These are phyloP conservation scores for Eumerus sabulonum DNA, from an alignment of 2,888 invertebrate species.

Conservation along the genomic window DNA sequence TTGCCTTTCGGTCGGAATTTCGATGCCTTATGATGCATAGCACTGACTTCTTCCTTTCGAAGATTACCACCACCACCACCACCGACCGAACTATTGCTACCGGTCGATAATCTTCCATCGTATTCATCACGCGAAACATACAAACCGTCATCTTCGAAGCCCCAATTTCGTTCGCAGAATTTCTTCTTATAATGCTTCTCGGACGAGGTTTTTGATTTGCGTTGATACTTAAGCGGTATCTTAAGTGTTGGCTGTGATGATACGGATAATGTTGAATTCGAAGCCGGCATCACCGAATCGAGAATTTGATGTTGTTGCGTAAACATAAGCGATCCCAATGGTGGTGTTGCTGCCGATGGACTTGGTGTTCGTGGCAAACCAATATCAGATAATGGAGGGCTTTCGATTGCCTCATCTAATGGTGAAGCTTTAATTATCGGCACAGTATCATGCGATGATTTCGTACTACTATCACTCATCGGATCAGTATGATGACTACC, in stretches of 20 bases:
- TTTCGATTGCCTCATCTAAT: constrained; percentile 78
- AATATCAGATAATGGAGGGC: constrained; percentile 80
- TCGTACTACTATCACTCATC: constrained; percentile 74
- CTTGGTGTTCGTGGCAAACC: constrained; percentile 78
- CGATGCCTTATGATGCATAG: constrained; percentile 80
- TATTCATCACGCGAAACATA: constrained; percentile 45
- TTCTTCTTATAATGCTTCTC: constrained; percentile 91
- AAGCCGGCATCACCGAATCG: neutral
- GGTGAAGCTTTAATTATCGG: constrained; percentile 79
- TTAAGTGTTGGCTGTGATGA: constrained; percentile 75
- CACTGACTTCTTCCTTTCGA: constrained; percentile 62
- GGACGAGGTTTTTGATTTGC: constrained; percentile 79
- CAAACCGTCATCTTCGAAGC: constrained; percentile 75
- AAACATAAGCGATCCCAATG: constrained; percentile 69
- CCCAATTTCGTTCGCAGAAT: constrained; percentile 88
- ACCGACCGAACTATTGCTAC: constrained; percentile 17
- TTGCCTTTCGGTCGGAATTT: constrained; percentile 87
- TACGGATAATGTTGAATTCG: constrained; percentile 20
- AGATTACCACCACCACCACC: no score
- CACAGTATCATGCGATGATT: constrained; percentile 75
- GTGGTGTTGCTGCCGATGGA: constrained; percentile 77
- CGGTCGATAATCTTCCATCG: constrained; percentile 46
- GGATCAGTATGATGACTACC: constrained; percentile 73
- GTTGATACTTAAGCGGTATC: constrained; percentile 82
- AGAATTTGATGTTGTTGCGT: constrained; percentile 29